Evolutionary conservation across 2,797 vertebrate genomes (phyloP).

Genomic region (Acipenser oxyrinchus): DNA sequence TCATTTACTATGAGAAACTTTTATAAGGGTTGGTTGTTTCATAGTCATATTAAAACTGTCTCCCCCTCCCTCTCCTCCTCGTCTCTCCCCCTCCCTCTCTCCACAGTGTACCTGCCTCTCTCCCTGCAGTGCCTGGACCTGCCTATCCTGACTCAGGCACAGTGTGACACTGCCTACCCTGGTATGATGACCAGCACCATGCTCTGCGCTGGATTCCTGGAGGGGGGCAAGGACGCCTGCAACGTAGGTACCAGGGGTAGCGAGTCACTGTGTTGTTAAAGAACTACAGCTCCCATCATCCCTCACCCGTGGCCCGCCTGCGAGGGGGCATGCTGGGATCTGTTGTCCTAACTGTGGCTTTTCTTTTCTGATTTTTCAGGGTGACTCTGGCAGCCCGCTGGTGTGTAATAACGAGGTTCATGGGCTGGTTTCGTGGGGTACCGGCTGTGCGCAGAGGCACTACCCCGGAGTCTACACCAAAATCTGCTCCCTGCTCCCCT

Average conservation of each 20-base stretch:
- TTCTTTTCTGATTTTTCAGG: conserved; percentile 26
- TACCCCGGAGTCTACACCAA: conserved; percentile 50
- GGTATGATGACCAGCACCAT: conserved; percentile 47
- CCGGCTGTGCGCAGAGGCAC: conserved; percentile 37
- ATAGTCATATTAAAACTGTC: too few species aligned
- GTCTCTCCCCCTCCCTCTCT: too few species aligned
- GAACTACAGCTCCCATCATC: too few species aligned
- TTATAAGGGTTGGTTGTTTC: too few species aligned
- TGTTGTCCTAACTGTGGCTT: too few species aligned
- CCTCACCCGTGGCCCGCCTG: too few species aligned
- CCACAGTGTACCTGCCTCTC: too few species aligned
- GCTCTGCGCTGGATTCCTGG: conserved; percentile 51
- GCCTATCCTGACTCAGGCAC: conserved; percentile 42
- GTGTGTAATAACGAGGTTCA: conserved; percentile 47
- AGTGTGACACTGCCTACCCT: conserved; percentile 48
- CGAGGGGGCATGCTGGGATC: too few species aligned
- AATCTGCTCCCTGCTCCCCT: conserved; percentile 32
- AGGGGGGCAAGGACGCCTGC: conserved; percentile 52
- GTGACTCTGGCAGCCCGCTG: conserved; percentile 51
- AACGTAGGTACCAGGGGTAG: conserved; percentile 28
- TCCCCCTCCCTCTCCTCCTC: too few species aligned
- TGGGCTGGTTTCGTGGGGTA: conserved; percentile 56
- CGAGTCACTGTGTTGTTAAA: too few species aligned
- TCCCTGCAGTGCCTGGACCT: conserved; percentile 50
- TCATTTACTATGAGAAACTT: too few species aligned